phyloP scores from a whole-genome alignment of 2,797 vertebrate species.

The Eulemur coronatus region DNA sequence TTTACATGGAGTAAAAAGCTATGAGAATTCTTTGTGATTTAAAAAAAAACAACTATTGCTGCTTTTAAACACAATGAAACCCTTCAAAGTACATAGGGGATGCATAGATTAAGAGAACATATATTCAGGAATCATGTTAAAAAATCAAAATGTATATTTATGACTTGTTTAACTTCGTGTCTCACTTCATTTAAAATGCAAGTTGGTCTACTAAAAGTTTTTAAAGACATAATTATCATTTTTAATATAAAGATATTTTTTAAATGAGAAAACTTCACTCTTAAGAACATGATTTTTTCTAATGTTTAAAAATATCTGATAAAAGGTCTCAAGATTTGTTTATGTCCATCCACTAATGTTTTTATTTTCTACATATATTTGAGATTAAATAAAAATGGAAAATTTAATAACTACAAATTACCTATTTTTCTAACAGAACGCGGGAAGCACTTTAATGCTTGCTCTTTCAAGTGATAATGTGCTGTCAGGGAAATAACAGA shows the following conservation, averaged over 20 bases:
- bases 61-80: slow-evolving; percentile 64
- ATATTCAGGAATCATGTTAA: slow-evolving; percentile 57
- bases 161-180: background rate
- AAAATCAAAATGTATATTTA: slow-evolving; percentile 26
- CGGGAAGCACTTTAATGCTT: background rate
- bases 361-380: slow-evolving; percentile 6
- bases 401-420: slow-evolving; percentile 1
- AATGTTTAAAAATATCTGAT: background rate
- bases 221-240: background rate
- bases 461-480: background rate
- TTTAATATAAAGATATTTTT: slow-evolving; percentile 36
- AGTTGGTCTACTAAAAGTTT: background rate
- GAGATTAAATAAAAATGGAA: background rate
- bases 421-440: background rate
- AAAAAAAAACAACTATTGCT: background rate
- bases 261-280: background rate
- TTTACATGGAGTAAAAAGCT: slow-evolving; percentile 77
- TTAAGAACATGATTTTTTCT: background rate
- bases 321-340: background rate
- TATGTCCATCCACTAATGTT: background rate
- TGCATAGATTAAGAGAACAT: slow-evolving; percentile 32
- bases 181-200: slow-evolving; percentile 49
- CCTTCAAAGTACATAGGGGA: slow-evolving; percentile 21
- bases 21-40: slow-evolving; percentile 71
- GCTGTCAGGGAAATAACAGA: background rate